Evolutionary conservation across 64 coral and sea anemone genomes (phyloP), one percentile per base, ranked within the genome.

Genomic region (Stylophora pistillata): DNA sequence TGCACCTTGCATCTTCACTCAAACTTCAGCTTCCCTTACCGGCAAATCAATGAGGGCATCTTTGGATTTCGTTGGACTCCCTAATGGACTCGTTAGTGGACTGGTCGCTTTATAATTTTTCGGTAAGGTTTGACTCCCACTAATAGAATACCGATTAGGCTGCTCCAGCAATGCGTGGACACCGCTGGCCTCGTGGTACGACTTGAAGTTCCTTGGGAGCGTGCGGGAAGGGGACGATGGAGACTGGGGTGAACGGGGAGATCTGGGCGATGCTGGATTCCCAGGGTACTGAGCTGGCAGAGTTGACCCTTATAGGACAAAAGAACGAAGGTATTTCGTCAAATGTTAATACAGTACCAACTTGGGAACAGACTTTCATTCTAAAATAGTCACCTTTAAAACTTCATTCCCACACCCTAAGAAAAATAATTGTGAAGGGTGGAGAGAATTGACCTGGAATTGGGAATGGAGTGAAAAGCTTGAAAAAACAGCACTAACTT

Each of bases 151-250:
- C 26, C 95, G 81, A 34, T 72, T 56, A 0, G 91, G 87, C 21
- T 95, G 85, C 1, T 89, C 87, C 68, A 88, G 37, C 25, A 97
- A 55, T 0, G 76, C 4, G 34, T 88, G 53, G 27, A 90, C 77
- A 71, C 95, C 95, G 72, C 95, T 97, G 76, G 95, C 66, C 63
- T 95, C 94, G 29, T 95, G 95, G 88, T 89, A 97, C 27, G 95
- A 97, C 88, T 88, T 93, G 78, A 93, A 84, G 25, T 83, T 86
- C 18, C 95, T 91, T 34, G 95, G 91, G 16, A 92, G 72, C 13
- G 91, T 97, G 32, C 89, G 91, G 21, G 74, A 87, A 0, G 94
- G 94, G 34, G 90, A 89, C 9, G 17, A 77, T 4, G 75, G 89
- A 27, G 89, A 83, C 27, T 88, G 52, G 0, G 94, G 85, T 37